Evolutionary conservation across 1,140 invertebrate species (phyloP).

Genomic region (Trachymyrmex septentrionalis): DNA sequence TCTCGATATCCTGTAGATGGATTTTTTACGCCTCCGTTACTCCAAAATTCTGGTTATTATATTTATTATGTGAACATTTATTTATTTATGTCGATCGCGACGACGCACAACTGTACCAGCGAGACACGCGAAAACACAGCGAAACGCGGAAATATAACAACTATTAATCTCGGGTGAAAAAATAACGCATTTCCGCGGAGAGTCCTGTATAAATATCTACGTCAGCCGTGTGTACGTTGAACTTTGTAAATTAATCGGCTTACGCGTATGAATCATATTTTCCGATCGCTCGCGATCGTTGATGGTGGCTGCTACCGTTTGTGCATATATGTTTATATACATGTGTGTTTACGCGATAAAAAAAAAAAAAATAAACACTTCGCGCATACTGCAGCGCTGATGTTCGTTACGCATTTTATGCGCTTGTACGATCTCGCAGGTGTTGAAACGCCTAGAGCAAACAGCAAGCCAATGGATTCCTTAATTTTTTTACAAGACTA

Average conservation of each 20-base stretch:
- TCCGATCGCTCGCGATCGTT: slow-evolving; percentile 64
- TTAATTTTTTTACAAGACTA: background rate
- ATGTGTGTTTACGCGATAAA: slow-evolving; percentile 28
- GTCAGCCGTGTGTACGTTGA: slow-evolving; percentile 60
- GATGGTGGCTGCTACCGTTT: slow-evolving; percentile 31
- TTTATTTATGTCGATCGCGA: slow-evolving; percentile 35
- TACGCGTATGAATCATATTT: slow-evolving; percentile 71
- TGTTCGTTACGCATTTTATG: slow-evolving; percentile 34
- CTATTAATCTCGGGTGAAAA: slow-evolving; percentile 58
- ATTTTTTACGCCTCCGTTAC: background rate
- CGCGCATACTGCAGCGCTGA: background rate
- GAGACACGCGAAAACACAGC: slow-evolving; percentile 24
- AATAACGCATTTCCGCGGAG: slow-evolving; percentile 57
- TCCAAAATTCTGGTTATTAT: background rate
- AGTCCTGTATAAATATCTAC: slow-evolving; percentile 61
- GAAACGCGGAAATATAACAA: slow-evolving; percentile 42
- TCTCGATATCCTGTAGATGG: background rate
- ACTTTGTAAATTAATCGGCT: slow-evolving; percentile 73
- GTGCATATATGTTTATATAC: slow-evolving; percentile 29
- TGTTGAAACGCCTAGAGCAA: slow-evolving; percentile 20
- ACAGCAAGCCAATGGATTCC: slow-evolving; percentile 5
- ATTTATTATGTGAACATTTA: slow-evolving; percentile 23
- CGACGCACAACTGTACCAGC: slow-evolving; percentile 21
- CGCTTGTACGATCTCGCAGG: slow-evolving; percentile 17
- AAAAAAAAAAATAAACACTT: slow-evolving; percentile 52